Conservation (phyloP, 2,888 invertebrate species). For the Megastigmus dorsalis region DNA sequence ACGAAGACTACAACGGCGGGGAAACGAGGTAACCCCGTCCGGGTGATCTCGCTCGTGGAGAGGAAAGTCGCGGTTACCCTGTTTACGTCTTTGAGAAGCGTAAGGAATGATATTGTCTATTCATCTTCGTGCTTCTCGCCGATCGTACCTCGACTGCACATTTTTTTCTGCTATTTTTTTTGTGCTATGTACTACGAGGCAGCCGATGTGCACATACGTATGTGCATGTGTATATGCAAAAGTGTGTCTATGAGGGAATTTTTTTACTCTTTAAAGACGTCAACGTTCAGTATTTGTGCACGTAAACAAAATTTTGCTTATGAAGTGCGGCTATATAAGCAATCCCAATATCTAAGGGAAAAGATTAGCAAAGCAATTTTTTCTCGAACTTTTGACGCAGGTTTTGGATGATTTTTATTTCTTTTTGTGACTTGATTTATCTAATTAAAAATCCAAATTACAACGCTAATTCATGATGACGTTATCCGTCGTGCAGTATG, state of each 20-base stretch:
- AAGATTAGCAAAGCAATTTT: background rate
- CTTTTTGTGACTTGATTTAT: too few relatives aligned
- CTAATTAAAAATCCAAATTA: too few relatives aligned
- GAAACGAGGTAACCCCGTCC: too few relatives aligned
- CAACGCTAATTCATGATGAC: background rate
- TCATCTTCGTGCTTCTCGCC: background rate
- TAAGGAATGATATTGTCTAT: background rate
- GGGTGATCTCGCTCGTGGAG: background rate
- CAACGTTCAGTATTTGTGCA: background rate
- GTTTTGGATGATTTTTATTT: too few relatives aligned
- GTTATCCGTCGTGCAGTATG: background rate
- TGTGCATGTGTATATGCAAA: slow-evolving; percentile 36
- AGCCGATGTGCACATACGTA: background rate
- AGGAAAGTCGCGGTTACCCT: too few relatives aligned
- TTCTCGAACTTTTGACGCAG: too few relatives aligned
- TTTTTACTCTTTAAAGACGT: background rate
- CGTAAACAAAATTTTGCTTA: slow-evolving; percentile 21
- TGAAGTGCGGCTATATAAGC: background rate
- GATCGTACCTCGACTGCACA: too few relatives aligned
- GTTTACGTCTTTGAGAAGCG: background rate
- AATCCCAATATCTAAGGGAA: background rate
- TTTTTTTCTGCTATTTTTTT: too few relatives aligned
- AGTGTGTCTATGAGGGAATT: slow-evolving; percentile 1
- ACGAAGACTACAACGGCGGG: too few relatives aligned
- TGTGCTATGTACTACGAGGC: too few relatives aligned